phyloP scores from a whole-genome alignment of 2,797 vertebrate species.

The Lepus townsendii region DNA sequence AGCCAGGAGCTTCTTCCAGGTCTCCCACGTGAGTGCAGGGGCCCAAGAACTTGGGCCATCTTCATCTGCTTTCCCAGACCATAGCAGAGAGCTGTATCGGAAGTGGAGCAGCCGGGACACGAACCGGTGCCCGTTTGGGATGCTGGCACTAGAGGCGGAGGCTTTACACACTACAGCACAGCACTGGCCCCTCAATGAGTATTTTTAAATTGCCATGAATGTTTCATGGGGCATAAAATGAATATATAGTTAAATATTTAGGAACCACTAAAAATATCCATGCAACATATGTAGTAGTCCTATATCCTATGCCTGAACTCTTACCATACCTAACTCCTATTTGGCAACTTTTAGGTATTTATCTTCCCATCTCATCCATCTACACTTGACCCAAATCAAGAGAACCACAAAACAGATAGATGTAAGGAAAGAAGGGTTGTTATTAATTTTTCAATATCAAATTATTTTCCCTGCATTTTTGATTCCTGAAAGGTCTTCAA shows the following conservation, averaged over 20 bases:
- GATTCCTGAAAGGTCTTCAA: neutral
- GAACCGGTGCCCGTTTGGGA: no score
- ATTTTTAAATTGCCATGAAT: neutral
- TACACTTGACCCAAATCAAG: neutral
- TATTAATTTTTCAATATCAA: neutral
- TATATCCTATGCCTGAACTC: rapidly evolving
- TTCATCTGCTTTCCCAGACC: no score
- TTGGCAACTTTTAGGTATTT: neutral
- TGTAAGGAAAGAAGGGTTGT: neutral
- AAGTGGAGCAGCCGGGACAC: no score
- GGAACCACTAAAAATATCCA: rapidly evolving
- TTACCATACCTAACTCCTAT: neutral
- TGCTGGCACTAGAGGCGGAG: no score
- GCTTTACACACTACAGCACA: no score
- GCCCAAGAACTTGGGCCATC: no score
- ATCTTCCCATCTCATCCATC: neutral
- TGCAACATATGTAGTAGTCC: neutral
- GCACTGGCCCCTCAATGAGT: neutral
- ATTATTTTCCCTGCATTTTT: neutral
- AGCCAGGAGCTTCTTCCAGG: no score
- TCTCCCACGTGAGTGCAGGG: no score
- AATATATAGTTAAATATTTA: neutral
- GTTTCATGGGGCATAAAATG: neutral
- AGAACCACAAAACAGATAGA: neutral
- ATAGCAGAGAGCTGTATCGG: no score